These are phyloP conservation scores for Lampris megalopsis DNA, from an alignment of 2,113 vertebrate species.

Conservation along the genomic window DNA sequence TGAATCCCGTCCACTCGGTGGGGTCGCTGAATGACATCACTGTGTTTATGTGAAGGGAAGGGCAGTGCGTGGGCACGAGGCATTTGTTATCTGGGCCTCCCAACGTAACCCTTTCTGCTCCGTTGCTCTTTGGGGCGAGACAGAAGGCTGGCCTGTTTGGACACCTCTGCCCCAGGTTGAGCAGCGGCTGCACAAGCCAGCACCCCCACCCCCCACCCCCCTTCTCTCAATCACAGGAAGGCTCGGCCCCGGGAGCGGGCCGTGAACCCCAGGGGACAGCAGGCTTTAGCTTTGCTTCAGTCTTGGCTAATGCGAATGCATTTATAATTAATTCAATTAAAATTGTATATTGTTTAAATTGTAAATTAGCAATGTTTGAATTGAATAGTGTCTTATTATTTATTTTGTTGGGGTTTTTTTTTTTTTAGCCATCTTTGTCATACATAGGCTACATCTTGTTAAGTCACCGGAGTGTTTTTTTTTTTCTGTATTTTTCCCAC, in stretches of 20 bases:
- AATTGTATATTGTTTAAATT: no score
- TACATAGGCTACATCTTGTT: constrained; percentile 10
- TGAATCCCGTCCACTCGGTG: constrained; percentile 59
- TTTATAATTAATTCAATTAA: background rate
- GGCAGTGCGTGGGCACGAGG: constrained; percentile 73
- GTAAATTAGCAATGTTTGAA: no score
- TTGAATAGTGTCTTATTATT: background rate
- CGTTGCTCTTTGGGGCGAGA: constrained; percentile 59
- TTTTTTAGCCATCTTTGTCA: background rate
- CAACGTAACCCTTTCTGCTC: constrained; percentile 67
- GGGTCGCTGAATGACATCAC: constrained; percentile 73
- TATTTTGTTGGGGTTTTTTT: background rate
- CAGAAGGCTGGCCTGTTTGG: constrained; percentile 65
- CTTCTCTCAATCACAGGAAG: constrained; percentile 35
- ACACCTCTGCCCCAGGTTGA: constrained; percentile 51
- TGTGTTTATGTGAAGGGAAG: constrained; percentile 65
- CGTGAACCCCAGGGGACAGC: background rate
- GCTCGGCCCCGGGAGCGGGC: constrained; percentile 21
- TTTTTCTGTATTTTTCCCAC: background rate
- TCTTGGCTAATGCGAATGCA: background rate
- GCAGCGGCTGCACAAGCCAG: constrained; percentile 22
- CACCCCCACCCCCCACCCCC: background rate
- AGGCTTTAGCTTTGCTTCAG: constrained; percentile 6
- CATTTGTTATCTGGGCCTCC: constrained; percentile 73
- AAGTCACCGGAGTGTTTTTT: background rate